These are phyloP conservation scores for Spinus olivaceus DNA, from an alignment of 2,797 vertebrate species.

Conservation along the genomic window DNA sequence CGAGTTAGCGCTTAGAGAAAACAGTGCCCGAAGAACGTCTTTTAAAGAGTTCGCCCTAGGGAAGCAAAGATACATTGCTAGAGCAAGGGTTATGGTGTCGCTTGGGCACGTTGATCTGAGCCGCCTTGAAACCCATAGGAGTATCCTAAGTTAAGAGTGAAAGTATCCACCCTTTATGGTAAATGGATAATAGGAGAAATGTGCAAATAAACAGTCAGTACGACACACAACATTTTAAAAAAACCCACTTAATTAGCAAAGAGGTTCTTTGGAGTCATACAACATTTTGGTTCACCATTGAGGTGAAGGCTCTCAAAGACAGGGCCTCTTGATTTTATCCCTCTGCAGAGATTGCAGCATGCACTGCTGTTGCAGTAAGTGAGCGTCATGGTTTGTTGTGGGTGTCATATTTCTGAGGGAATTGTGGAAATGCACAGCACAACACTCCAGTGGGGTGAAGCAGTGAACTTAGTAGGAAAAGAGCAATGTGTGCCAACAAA, in stretches of 20 bases:
- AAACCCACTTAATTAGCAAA: rapidly evolving
- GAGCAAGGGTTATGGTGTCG: rapidly evolving
- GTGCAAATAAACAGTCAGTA: rapidly evolving
- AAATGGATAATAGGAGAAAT: neutral
- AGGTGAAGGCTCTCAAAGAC: neutral
- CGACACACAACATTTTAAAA: neutral
- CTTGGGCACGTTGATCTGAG: rapidly evolving
- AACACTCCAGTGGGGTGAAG: neutral
- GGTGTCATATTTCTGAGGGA: neutral
- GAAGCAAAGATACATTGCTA: rapidly evolving
- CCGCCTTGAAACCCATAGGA: rapidly evolving
- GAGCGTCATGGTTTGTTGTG: neutral
- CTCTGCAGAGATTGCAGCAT: rapidly evolving
- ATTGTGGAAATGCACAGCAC: neutral
- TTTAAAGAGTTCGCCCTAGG: rapidly evolving
- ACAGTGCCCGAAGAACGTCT: rapidly evolving
- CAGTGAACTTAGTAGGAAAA: neutral
- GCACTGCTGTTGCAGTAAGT: neutral
- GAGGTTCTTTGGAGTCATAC: neutral
- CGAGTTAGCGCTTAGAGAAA: rapidly evolving
- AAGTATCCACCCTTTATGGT: neutral
- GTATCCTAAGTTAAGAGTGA: neutral
- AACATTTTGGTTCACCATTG: neutral
- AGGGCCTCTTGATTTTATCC: neutral
- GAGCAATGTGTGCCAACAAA: neutral